Base-by-base conservation (phyloP, 2,888 invertebrate genomes). In the Agriopis marginaria region DNA sequence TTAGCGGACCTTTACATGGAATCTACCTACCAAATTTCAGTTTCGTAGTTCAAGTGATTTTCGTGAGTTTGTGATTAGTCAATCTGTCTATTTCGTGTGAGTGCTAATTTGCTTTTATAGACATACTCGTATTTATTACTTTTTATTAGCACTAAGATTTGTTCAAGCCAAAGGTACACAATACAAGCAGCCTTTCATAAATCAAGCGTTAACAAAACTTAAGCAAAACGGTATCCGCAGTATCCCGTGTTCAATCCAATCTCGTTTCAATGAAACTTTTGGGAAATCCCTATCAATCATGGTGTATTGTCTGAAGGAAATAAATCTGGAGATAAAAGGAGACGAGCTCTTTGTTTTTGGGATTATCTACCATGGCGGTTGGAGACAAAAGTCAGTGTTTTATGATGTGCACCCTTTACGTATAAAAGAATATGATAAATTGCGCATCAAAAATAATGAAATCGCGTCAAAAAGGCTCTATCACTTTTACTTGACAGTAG, bases 241-340 rank as follows among this genome's bases (percentile, higher is more conserved):
- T 62, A 45, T 56, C 58, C 61, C 32, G 59, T 42, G 61, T 70
- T 63, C 66, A 59, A 58, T 69, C 69, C 73, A 71, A 76, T 74
- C 70, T 74, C 71, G 51, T 69, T 76, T 75, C 75, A 75, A 73
- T 75, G 73, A 74, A 77, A 77, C 74, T 77, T 77, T 69, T 45
- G 62, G 63, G 70, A 70, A 74, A 77, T 73, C 63, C 68, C 71
- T 71, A 79, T 80, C 74, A 74, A 78, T 80, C 78, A 77, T 70
- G 55, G 49, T 55, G 66, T 66, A 72, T 76, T 77, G 77, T 76
- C 70, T 65, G 45, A 66, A 50, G 68, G 64, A 70, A 61, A 74
- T 75, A 76, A 75, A 80, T 76, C 74, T 62, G 68, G 12, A 65
- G 77, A 78, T 75, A 73, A 77, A 79, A 80, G 67, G 62, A 64